phyloP scores from a whole-genome alignment of 2,797 vertebrate species.

The Acropternis orthonyx region DNA sequence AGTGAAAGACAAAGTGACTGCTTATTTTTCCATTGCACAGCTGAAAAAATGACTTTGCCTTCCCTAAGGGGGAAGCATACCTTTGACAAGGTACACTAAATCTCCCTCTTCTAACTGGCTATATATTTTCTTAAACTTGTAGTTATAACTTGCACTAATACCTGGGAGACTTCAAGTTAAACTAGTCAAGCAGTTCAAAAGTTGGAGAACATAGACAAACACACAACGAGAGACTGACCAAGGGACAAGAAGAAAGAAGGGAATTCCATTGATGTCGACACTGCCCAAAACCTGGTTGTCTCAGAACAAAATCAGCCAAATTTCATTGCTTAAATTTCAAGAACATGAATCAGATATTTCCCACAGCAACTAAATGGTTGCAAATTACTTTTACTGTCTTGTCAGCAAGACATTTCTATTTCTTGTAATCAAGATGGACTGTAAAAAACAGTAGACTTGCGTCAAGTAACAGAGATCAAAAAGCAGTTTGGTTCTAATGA shows the following conservation, averaged over 20 bases:
- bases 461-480: not conserved
- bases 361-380: not conserved
- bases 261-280: not conserved
- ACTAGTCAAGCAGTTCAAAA: not conserved
- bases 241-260: not conserved
- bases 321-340: not conserved
- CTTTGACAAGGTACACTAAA: not conserved
- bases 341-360: not conserved
- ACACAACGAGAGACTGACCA: accelerated
- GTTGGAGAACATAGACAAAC: not conserved
- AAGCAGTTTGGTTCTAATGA: not conserved
- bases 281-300: not conserved
- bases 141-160: not conserved
- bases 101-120: not conserved
- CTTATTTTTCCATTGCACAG: not conserved
- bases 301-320: not conserved
- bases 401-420: not conserved
- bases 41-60: not conserved
- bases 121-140: not conserved
- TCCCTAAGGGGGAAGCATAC: not conserved
- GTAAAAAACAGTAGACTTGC: not conserved
- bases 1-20: not conserved
- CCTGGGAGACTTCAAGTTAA: not conserved
- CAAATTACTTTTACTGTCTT: not conserved
- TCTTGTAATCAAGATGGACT: not conserved